Evolutionary conservation across 1,140 invertebrate species (phyloP).

Genomic region (Apis laboriosa): DNA sequence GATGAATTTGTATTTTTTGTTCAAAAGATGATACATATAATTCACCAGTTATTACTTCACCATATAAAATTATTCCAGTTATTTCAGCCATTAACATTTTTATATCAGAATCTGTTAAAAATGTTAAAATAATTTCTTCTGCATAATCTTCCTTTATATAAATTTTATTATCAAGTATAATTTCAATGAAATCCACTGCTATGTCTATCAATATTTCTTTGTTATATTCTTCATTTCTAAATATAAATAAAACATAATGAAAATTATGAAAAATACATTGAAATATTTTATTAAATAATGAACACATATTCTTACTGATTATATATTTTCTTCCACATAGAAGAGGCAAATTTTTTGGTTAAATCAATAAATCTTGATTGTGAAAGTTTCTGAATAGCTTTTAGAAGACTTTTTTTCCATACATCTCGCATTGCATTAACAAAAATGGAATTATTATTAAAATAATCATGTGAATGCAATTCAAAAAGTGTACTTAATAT

Average conservation of each 20-base stretch:
- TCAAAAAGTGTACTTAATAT: conserved; percentile 72
- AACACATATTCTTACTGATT: conserved; percentile 48
- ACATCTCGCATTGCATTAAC: conserved; percentile 43
- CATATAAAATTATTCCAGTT: conserved; percentile 69
- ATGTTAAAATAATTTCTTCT: conserved; percentile 61
- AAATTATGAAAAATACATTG: conserved; percentile 12
- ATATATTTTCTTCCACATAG: conserved; percentile 68
- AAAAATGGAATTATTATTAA: conserved; percentile 21
- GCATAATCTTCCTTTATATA: conserved; percentile 33
- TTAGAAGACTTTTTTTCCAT: conserved; percentile 58
- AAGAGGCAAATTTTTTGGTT: conserved; percentile 56
- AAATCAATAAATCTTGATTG: conserved; percentile 56
- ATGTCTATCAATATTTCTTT: conserved; percentile 74
- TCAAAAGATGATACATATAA: conserved; percentile 64
- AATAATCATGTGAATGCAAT: conserved; percentile 54
- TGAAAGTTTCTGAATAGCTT: conserved; percentile 49
- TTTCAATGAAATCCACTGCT: conserved; percentile 76
- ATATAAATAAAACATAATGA: conserved; percentile 23
- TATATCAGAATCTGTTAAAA: conserved; percentile 69
- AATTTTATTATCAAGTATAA: conserved; percentile 68
- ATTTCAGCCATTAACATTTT: conserved; percentile 69
- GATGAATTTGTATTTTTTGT: conserved; percentile 58
- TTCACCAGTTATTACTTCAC: conserved; percentile 73
- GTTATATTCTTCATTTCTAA: conserved; percentile 67
- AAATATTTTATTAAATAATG: background rate